Conservation (phyloP, 2,888 invertebrate species). For the Latheticus oryzae region DNA sequence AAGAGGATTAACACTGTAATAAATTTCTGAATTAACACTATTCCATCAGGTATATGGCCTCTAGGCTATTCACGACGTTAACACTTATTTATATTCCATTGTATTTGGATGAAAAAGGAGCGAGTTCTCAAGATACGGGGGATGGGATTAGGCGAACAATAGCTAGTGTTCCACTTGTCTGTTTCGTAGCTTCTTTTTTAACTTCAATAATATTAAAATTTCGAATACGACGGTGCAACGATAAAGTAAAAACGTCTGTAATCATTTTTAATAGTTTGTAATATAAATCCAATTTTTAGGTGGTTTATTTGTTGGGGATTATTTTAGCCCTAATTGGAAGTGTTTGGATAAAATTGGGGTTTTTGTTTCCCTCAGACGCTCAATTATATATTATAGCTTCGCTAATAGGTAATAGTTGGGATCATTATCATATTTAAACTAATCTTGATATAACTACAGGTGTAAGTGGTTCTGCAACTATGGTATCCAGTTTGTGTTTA, state of each 20-base stretch:
- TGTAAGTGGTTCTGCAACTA: conserved; percentile 84
- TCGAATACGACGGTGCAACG: conserved; percentile 73
- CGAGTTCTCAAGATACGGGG: conserved; percentile 48
- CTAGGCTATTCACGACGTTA: conserved; percentile 87
- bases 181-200: conserved; percentile 82
- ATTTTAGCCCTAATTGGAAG: conserved; percentile 70
- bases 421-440: conserved; percentile 39
- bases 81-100: conserved; percentile 90
- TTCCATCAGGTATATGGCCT: conserved; percentile 80
- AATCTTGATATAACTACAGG: conserved; percentile 66
- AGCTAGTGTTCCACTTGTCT: conserved; percentile 82
- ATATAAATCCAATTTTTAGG: conserved; percentile 57
- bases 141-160: conserved; percentile 70
- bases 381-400: conserved; percentile 68
- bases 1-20: conserved; percentile 20
- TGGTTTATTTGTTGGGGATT: conserved; percentile 75
- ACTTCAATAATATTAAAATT: conserved; percentile 80
- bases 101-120: conserved; percentile 79
- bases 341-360: conserved; percentile 70
- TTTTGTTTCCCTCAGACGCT: conserved; percentile 57
- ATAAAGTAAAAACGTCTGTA: no score
- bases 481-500: conserved; percentile 88
- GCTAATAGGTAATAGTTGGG: conserved; percentile 66
- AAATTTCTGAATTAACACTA: conserved; percentile 23
- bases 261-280: conserved; percentile 15